These are phyloP conservation scores for Peromyscus polionotus DNA, from an alignment of 2,113 vertebrate genomes.

Conservation along the genomic window DNA sequence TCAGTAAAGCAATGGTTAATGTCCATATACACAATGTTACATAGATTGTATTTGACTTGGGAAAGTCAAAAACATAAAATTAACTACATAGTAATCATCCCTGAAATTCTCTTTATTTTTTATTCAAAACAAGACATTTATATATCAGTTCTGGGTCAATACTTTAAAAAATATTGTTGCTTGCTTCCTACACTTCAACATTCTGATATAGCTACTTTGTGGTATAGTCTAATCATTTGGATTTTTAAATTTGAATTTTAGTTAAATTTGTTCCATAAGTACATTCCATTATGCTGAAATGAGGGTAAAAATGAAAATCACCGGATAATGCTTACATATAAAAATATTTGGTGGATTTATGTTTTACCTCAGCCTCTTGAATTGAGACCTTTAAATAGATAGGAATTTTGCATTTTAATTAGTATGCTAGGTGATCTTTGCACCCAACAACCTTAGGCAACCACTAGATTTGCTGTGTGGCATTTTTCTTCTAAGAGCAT, in stretches of 20 bases:
- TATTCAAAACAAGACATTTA: slow-evolving; percentile 5
- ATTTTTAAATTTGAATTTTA: slow-evolving; percentile 16
- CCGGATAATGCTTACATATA: neutral
- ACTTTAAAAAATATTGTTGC: neutral
- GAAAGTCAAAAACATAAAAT: neutral
- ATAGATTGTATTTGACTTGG: neutral
- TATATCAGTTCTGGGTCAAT: neutral
- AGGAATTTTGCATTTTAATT: neutral
- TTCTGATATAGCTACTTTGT: neutral
- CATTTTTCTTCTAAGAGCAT: neutral
- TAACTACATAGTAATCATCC: neutral
- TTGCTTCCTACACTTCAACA: neutral
- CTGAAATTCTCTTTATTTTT: slow-evolving; percentile 1
- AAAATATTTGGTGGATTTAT: neutral
- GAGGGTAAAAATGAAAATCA: neutral
- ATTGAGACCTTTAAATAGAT: neutral
- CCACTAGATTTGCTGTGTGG: neutral
- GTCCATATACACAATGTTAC: neutral
- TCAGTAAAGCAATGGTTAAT: neutral
- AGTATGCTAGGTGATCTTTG: neutral
- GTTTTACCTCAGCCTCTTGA: neutral
- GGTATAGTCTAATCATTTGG: neutral
- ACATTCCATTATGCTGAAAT: neutral
- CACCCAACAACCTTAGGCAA: neutral
- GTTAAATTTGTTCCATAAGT: neutral